Evolutionary conservation across 53 echinoderm and acorn worm genomes (phyloP), one percentile per base, ranked within the genome.

Genomic region (Stichopus horrens): DNA sequence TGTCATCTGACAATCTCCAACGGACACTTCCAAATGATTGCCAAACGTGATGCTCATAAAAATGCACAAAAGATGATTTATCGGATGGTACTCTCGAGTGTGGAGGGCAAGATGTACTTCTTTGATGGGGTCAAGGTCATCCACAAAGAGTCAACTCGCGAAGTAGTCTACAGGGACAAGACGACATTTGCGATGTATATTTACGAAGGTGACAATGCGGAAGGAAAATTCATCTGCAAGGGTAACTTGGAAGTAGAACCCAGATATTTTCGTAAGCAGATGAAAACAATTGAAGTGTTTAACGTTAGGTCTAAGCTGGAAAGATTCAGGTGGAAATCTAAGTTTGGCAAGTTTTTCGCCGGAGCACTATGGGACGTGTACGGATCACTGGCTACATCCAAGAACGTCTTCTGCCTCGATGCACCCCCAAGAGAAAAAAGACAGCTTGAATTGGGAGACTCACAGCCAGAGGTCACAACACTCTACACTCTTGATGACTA

Each of bases 21-120:
- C 54, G 93, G 93, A 6, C 75, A 88, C 87, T 91, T 93, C 75
- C 82, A 93, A 57, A 60, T 93, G 5, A 90, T 91, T 9, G 77
- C 93, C 2, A 83, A 93, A 52, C 89, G 93, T 22, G 80, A 76
- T 58, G 88, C 83, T 8, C 91, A 54, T 57, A 87, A 89, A 0
- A 91, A 93, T 60, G 89, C 93, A 19, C 79, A 89, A 55, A 89
- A 91, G 83, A 93, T 91, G 91, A 65, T 93, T 57, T 93, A 93
- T 86, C 89, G 89, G 9, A 93, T 93, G 93, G 91, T 89, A 19
- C 63, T 93, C n/a, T 89, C 89, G 5, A 86, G 89, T 60, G 73
- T 56, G 37, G 90, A 91, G 56, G 93, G 93, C 2, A 56, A 91
- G 21, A 73, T 58, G 9, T 93, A 65, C 65, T 78, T 37, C 52